These are phyloP conservation scores for Xiphorhynchus elegans DNA, from an alignment of 2,113 vertebrate species.

Conservation along the genomic window DNA sequence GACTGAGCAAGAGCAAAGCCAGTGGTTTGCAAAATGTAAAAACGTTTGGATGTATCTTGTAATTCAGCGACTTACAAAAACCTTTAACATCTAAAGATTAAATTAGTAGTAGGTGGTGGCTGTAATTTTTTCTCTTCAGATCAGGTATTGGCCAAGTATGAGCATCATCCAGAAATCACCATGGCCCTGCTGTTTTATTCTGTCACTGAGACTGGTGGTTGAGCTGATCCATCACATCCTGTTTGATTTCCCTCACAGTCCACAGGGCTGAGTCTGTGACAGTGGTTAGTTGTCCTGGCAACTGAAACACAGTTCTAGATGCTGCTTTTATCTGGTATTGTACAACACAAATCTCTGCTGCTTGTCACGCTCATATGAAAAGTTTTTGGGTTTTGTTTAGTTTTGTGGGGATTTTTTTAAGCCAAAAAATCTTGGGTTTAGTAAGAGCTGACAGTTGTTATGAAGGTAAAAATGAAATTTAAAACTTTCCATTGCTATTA, in stretches of 20 bases:
- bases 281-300: conserved; percentile 19
- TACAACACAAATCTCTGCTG: neutral
- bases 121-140: neutral
- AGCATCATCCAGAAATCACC: neutral
- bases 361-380: neutral
- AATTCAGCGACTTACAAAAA: neutral
- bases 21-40: neutral
- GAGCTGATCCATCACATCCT: neutral
- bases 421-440: neutral
- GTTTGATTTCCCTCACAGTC: neutral
- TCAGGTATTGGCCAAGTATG: neutral
- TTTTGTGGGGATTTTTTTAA: neutral
- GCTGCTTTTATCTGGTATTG: conserved; percentile 10
- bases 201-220: neutral
- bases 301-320: conserved; percentile 4
- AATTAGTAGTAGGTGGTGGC: neutral
- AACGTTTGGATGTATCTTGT: neutral
- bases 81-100: neutral
- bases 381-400: neutral
- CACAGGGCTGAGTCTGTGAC: neutral
- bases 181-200: neutral
- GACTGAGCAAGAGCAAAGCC: neutral
- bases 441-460: neutral
- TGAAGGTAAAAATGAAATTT: neutral
- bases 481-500: neutral